These are phyloP conservation scores for Siniperca obscura DNA, from an alignment of 2,797 vertebrate genomes.

Conservation along the genomic window DNA sequence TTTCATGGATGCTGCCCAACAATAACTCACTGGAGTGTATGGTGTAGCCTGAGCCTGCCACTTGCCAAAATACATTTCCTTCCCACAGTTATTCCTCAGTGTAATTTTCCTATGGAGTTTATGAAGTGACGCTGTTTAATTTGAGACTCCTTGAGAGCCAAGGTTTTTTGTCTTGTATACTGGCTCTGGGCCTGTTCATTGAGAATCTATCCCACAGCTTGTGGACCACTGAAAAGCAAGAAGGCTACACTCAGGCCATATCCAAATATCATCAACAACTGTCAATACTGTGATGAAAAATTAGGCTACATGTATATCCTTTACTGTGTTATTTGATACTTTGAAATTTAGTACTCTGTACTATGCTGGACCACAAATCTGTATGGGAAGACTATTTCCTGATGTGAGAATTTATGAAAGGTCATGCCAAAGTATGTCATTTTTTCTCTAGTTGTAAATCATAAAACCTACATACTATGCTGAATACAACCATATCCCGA, in stretches of 20 bases:
- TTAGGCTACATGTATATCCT: background rate
- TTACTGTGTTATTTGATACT: background rate
- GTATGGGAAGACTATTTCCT: background rate
- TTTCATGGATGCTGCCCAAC: constrained; percentile 45
- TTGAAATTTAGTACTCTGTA: background rate
- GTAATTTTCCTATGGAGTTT: constrained; percentile 54
- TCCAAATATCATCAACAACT: background rate
- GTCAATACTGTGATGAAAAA: constrained; percentile 1
- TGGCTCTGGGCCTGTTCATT: constrained; percentile 50
- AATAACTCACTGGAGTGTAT: constrained; percentile 41
- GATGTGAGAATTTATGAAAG: background rate
- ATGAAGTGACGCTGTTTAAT: constrained; percentile 41
- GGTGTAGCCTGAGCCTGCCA: constrained; percentile 37
- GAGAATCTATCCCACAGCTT: constrained; percentile 44
- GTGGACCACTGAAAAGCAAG: constrained; percentile 4
- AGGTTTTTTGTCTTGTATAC: constrained; percentile 20
- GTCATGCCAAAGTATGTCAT: background rate
- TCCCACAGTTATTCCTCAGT: constrained; percentile 52
- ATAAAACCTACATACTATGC: background rate
- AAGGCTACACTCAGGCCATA: constrained; percentile 9
- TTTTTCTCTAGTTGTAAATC: background rate
- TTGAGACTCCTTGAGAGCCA: constrained; percentile 40
- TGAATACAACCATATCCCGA: too few species aligned
- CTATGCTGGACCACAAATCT: background rate
- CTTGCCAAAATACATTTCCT: constrained; percentile 68